Conservation (phyloP, 2,888 invertebrate genomes). For the Hoplodrina blanda region DNA sequence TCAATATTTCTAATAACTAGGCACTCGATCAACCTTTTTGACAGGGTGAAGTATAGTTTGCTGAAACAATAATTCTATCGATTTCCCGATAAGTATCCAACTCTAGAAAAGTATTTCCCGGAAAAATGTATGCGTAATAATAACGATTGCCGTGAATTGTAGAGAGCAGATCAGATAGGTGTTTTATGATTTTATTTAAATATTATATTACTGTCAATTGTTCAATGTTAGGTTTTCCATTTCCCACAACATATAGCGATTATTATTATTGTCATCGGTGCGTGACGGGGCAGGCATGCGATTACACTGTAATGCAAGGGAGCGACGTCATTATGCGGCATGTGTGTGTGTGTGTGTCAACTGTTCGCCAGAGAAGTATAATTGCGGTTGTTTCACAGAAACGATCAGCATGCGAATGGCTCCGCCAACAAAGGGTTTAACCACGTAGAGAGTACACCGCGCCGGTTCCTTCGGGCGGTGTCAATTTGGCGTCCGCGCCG, state of each 20-base stretch:
- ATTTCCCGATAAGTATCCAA: constrained; percentile 39
- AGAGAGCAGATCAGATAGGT: constrained; percentile 2
- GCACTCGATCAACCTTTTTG: constrained; percentile 35
- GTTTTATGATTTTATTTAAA: constrained; percentile 42
- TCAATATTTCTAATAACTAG: constrained; percentile 28
- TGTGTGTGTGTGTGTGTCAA: constrained; percentile 75
- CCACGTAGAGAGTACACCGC: constrained; percentile 56
- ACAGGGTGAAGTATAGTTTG: constrained; percentile 24
- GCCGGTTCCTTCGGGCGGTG: constrained; percentile 66
- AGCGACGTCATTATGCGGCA: constrained; percentile 71
- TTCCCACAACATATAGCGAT: constrained; percentile 78
- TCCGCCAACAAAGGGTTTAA: constrained; percentile 64
- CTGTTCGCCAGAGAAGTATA: constrained; percentile 77
- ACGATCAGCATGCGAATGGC: constrained; percentile 70
- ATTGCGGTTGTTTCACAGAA: constrained; percentile 79
- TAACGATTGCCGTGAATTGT: constrained; percentile 12
- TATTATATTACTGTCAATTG: constrained; percentile 45
- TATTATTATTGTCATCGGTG: constrained; percentile 81
- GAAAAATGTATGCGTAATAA: constrained; percentile 38
- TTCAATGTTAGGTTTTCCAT: constrained; percentile 67
- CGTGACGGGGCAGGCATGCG: constrained; percentile 80
- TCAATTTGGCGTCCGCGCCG: constrained; percentile 70
- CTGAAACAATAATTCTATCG: constrained; percentile 39
- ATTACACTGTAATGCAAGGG: constrained; percentile 77
- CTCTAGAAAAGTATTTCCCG: constrained; percentile 34